These are phyloP conservation scores for Papilio helenus DNA, from an alignment of 1,140 invertebrate genomes.

Conservation along the genomic window DNA sequence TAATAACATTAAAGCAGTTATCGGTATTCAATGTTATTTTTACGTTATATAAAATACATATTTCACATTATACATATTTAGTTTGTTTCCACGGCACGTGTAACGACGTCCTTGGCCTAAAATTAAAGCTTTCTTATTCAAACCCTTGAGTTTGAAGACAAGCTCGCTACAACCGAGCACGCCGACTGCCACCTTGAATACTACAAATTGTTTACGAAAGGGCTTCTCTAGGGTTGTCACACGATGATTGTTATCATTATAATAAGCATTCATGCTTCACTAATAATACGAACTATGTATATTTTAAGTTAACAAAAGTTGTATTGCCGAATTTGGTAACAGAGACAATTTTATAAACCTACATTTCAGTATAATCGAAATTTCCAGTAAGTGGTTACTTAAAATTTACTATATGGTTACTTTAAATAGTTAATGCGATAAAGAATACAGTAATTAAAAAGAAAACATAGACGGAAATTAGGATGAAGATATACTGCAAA, in stretches of 20 bases:
- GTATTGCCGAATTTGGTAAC: too few relatives aligned
- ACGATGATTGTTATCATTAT: background rate
- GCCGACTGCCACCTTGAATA: conserved; percentile 23
- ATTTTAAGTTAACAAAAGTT: background rate
- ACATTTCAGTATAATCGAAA: too few relatives aligned
- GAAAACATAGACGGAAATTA: background rate
- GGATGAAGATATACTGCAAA: background rate
- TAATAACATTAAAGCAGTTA: background rate
- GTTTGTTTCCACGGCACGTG: conserved; percentile 28
- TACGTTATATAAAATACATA: background rate
- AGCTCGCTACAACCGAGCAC: conserved; percentile 7
- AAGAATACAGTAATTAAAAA: too few relatives aligned
- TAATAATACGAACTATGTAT: background rate
- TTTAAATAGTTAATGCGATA: too few relatives aligned
- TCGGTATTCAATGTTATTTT: background rate
- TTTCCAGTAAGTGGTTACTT: too few relatives aligned
- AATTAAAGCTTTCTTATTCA: conserved; percentile 37
- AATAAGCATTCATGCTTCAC: background rate
- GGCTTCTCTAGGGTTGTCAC: conserved; percentile 8
- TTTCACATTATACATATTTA: conserved; percentile 10
- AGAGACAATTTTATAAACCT: too few relatives aligned
- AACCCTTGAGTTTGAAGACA: conserved; percentile 32
- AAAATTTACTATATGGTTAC: too few relatives aligned
- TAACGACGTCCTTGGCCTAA: conserved; percentile 37
- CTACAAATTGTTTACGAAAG: conserved; percentile 33